Base-by-base conservation (phyloP, 2,113 vertebrate genomes). In the Megalops atlanticus region DNA sequence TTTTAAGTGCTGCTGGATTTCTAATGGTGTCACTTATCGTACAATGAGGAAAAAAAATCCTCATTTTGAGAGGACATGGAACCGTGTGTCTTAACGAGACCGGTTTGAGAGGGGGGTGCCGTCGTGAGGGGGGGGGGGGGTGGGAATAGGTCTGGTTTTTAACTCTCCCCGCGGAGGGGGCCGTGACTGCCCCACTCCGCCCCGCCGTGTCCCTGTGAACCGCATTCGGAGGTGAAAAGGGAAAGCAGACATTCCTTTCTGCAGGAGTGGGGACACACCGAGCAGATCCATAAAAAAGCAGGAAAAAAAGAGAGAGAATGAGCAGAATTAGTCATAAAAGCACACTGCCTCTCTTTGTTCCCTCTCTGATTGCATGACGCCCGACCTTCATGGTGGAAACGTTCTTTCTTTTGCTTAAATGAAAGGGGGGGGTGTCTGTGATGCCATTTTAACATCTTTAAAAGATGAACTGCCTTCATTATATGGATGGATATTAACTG, bases 201-300 rank as follows among this genome's bases (percentile, higher is more conserved):
- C n/a, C n/a, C n/a, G 72, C n/a, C 33, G 38, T 11, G 10, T 74
- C 72, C 72, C 39, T 74, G 72, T 24, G 31, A 27, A 76, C 40
- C 74, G 52, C 71, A 80, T 74, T 74, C 10, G 10, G 33, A 11
- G n/a, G 47, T 47, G 39, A 80, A 73, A 80, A 73, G 35, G 12
- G 47, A 73, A 78, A 49, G 35, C 21, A 39, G 47, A 4, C 73
- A 39, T 76, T 64, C 5, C 47, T 75, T 64, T 75, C 21, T 75
- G 47, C 69, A 47, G 40, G 47, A 47, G 72, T 38, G 74, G 8
- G 80, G 54, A 68, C 39, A 79, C 40, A 35, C 35, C 33, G 38
- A 21, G 70, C 24, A 43, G 12, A 52, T 33, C 33, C 16, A 40
- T 58, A n/a, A 64, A 58, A 39, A 58, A 58, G 21, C 58, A 39